Percentiles rank a stretch among this genome's conserved stretches.
These are phyloP conservation scores for Regulus satrapa DNA, from an alignment of 2,113 vertebrate species.

Conservation along the genomic window DNA sequence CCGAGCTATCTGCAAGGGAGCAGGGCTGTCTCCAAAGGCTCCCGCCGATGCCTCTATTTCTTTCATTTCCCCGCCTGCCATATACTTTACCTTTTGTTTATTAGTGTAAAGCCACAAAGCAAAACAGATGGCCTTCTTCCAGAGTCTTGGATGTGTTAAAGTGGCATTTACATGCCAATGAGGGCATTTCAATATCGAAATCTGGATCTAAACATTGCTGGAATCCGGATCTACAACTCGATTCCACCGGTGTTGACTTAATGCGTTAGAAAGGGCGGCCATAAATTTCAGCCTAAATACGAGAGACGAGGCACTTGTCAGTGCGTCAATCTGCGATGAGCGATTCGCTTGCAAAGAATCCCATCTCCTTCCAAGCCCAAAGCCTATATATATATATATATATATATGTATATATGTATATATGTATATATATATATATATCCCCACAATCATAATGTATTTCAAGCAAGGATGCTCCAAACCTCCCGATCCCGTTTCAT, in stretches of 20 bases:
- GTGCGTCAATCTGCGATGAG: conserved; percentile 29
- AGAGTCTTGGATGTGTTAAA: conserved; percentile 77
- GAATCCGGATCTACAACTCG: conserved; percentile 57
- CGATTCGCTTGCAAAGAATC: conserved; percentile 36
- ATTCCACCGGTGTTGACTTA: conserved; percentile 50
- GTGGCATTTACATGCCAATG: conserved; percentile 74
- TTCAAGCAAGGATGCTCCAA: background rate
- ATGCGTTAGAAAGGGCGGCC: background rate
- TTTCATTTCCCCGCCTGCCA: conserved; percentile 67
- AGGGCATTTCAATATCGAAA: conserved; percentile 73
- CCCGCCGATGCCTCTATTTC: conserved; percentile 46
- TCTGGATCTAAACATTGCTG: conserved; percentile 48
- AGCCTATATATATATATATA: background rate
- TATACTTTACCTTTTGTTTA: conserved; percentile 79
- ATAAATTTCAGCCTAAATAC: conserved; percentile 62
- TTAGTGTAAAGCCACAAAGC: conserved; percentile 74
- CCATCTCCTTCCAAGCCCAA: conserved; percentile 33
- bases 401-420: no score
- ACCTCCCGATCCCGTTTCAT: background rate
- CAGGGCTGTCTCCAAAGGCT: conserved; percentile 51
- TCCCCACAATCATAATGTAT: background rate
- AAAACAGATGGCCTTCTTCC: conserved; percentile 78
- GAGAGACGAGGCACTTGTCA: conserved; percentile 10
- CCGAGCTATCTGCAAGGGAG: background rate
- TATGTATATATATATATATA: no score